Base-by-base conservation (phyloP, 2,888 invertebrate species). In the Ypsolopha sequella region DNA sequence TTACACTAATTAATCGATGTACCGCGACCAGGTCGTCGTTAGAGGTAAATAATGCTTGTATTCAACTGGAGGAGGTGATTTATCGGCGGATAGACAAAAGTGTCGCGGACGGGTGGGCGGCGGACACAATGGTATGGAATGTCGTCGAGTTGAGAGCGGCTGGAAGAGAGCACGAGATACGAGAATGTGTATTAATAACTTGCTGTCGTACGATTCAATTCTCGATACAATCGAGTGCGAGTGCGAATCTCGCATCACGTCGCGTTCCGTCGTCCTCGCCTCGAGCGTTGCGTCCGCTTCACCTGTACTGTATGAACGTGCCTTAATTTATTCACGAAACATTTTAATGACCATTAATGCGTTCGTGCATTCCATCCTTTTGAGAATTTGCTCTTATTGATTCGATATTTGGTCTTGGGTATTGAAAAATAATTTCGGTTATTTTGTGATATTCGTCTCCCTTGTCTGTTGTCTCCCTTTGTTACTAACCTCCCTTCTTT, bases 1-100 rank as follows among this genome's bases (percentile, higher is more conserved):
- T 78, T 77, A 73, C 74, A 84, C 82, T 86, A 86, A 86, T 86
- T 86, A 86, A 86, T 85, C 81, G 85, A 80, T 77, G 84, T 78
- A 71, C 66, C 67, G 69, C 70, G 71, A 69, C 71, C 68, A 70
- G 67, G 69, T 73, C 68, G 70, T 79, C 71, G 79, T 81, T 80
- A 80, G 71, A 78, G 68, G 80, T 80, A 80, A 84, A 80, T 80
- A 82, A 80, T 79, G 80, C 71, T 64, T 62, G 70, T 71, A 78
- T 80, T 78, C 78, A 76, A 63, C 63, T 70, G 71, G 72, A 66
- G 66, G 73, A 67, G 68, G 82, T 82, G 85, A 85, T 85, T 79
- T 84, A 85, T 84, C 65, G 76, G 78, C 76, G 80, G 80, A 80
- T 81, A 82, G 85, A 84, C 80, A 81, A 84, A 80, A 84, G 82